These are phyloP conservation scores for Scleropages formosus DNA, from an alignment of 2,797 vertebrate species.

Conservation along the genomic window DNA sequence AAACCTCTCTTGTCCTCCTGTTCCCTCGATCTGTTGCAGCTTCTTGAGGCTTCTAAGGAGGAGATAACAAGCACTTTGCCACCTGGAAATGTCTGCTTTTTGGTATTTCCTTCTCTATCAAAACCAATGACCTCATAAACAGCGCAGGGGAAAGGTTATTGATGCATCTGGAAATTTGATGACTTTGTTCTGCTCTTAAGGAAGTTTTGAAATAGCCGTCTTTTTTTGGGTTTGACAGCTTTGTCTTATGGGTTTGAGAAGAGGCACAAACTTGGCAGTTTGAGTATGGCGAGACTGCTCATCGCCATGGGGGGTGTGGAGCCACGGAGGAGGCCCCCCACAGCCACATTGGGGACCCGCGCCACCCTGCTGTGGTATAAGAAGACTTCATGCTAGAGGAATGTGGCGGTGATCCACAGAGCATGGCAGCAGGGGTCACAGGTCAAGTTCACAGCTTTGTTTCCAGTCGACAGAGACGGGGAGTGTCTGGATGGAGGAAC, in stretches of 20 bases:
- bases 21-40: not conserved
- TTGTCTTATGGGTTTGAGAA: not conserved
- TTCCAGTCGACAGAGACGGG: slow-evolving; percentile 1
- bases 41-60: not conserved
- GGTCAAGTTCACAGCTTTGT: slow-evolving; percentile 27
- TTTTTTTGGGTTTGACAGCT: not conserved
- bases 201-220: not conserved
- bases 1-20: not conserved
- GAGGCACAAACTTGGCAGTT: not conserved
- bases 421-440: slow-evolving; percentile 5
- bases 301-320: slow-evolving; percentile 16
- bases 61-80: not conserved
- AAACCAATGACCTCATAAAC: not conserved
- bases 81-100: not conserved
- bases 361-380: too few species aligned
- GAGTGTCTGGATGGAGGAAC: not conserved
- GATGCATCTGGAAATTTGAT: slow-evolving; percentile 6
- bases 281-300: not conserved
- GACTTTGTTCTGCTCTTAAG: not conserved
- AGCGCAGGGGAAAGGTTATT: not conserved
- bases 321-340: not conserved
- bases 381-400: not conserved
- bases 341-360: too few species aligned
- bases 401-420: slow-evolving; percentile 5
- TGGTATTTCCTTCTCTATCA: not conserved